Evolutionary conservation across 2,888 invertebrate genomes (phyloP), one percentile per base, ranked within the genome.

Genomic region (Abscondita cerata): DNA sequence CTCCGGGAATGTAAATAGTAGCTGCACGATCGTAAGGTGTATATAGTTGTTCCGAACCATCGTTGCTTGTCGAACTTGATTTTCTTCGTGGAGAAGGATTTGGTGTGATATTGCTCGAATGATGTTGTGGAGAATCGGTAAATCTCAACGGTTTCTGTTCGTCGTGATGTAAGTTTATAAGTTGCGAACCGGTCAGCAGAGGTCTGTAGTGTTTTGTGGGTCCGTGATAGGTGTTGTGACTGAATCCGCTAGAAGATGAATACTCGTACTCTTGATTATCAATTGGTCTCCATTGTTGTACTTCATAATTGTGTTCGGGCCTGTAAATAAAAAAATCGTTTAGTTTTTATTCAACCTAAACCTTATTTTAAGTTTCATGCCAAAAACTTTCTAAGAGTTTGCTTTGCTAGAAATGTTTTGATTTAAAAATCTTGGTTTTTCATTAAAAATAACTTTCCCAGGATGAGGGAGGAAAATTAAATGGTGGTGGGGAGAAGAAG

Each of bases 151-250:
- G 89, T 70, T 88, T 87, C 69, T 84, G 84, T 65, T 86, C 87
- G 52, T 84, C 84, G 13, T 82, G 76, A 72, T 84, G 85, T 6
- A 85, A 75, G 47, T 71, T 75, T 54, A 82, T 74, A 19, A 82
- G 72, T 69, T 86, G 85, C 0, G 83, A 83, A 1, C 83, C 84
- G 0, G 85, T 83, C 69, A 87, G 81, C 62, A 86, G 83, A 2
- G 89, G 86, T 5, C 92, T 85, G 73, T 87, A 85, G 74, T 93
- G 93, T 64, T 89, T 83, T 4, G 91, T 86, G 44, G 92, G 93
- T 0, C 94, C 96, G 80, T 95, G 96, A 82, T 95, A 96, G 1
- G 95, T 95, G 81, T 95, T 93, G 78, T 94, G 93, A 38, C 87
- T 87, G 78, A 88, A 91, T 0, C 86, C 87, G 55, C 83, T 82